phyloP scores from a whole-genome alignment of 2,888 invertebrate genomes.

The Trissolcus japonicus region DNA sequence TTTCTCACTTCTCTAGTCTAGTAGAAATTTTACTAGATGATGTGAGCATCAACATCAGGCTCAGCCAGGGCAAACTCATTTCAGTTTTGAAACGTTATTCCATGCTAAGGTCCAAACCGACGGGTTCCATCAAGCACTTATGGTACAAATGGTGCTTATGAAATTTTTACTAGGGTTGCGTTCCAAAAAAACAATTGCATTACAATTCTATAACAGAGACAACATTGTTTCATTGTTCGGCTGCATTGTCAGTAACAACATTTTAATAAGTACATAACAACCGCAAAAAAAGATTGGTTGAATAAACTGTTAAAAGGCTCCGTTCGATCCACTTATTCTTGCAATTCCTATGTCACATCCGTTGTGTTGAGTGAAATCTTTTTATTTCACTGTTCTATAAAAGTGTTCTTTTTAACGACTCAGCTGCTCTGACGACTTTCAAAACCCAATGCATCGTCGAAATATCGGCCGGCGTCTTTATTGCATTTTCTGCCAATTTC shows the following conservation, averaged over 20 bases:
- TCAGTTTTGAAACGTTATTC: too few relatives aligned
- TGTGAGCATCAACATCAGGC: too few relatives aligned
- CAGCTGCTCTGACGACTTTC: conserved; percentile 34
- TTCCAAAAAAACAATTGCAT: too few relatives aligned
- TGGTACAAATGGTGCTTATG: too few relatives aligned
- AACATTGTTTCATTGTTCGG: too few relatives aligned
- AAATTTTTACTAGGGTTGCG: too few relatives aligned
- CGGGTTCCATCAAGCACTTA: too few relatives aligned
- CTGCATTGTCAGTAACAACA: background rate
- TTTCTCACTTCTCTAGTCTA: too few relatives aligned
- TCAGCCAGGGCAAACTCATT: too few relatives aligned
- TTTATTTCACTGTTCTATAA: conserved; percentile 24
- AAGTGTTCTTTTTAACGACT: conserved; percentile 42
- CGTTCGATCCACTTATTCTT: conserved; percentile 7
- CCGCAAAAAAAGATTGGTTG: background rate
- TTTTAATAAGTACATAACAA: background rate
- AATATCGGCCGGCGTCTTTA: conserved; percentile 11
- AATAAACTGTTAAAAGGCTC: conserved; percentile 2
- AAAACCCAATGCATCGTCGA: conserved; percentile 23
- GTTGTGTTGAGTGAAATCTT: conserved; percentile 14
- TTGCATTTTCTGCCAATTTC: conserved; percentile 27
- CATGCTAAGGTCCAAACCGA: too few relatives aligned
- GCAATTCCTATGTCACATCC: conserved; percentile 9
- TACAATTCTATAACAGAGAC: too few relatives aligned
- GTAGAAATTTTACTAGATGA: too few relatives aligned